Evolutionary conservation across 2,113 vertebrate species (phyloP).

Genomic region (Myocastor coypus): DNA sequence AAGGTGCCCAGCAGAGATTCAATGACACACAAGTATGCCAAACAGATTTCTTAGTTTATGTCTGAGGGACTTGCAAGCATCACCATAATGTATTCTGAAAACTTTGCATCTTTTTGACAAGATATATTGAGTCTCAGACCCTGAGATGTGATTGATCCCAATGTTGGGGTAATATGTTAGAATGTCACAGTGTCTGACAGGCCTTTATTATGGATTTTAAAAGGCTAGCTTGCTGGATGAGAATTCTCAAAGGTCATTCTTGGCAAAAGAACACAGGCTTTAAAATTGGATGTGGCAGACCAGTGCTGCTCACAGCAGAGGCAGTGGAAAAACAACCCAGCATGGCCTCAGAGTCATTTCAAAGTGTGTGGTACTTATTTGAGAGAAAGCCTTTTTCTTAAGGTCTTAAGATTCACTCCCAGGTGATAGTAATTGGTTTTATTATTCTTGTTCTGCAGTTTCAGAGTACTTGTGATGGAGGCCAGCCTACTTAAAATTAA

Average conservation of each 20-base stretch:
- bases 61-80: slow-evolving; percentile 69
- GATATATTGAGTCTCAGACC: slow-evolving; percentile 76
- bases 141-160: slow-evolving; percentile 84
- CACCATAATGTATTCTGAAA: slow-evolving; percentile 83
- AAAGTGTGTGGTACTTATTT: background rate
- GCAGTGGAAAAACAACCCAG: background rate
- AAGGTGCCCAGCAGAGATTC: slow-evolving; percentile 13
- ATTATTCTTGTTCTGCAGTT: background rate
- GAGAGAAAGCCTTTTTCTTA: background rate
- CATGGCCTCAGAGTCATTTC: background rate
- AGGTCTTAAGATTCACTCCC: background rate
- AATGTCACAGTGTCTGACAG: slow-evolving; percentile 79
- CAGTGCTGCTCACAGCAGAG: background rate
- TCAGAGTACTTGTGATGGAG: background rate
- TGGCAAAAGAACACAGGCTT: slow-evolving; percentile 59
- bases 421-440: slow-evolving; percentile 25
- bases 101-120: slow-evolving; percentile 82
- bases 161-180: slow-evolving; percentile 81
- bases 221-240: slow-evolving; percentile 72
- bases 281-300: background rate
- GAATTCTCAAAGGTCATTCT: slow-evolving; percentile 79
- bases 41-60: slow-evolving; percentile 78
- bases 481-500: background rate
- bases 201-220: slow-evolving; percentile 84
- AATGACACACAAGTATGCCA: slow-evolving; percentile 45